Evolutionary conservation across 2,888 invertebrate species (phyloP), one percentile per base, ranked within the genome.

Genomic region (Eupithecia insigniata): DNA sequence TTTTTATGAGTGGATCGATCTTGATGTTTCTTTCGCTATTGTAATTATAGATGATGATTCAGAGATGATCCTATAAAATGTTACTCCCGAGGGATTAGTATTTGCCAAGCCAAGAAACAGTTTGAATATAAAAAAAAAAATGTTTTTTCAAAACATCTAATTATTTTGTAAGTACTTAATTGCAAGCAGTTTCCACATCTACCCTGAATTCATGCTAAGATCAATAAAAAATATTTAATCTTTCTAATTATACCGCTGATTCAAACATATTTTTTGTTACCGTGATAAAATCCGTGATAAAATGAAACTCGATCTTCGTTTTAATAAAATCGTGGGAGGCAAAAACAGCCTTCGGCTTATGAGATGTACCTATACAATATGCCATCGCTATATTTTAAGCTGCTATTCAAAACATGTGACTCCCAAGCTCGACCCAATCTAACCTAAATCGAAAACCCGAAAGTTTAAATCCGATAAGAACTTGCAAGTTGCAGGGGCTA

Each of bases 391-490:
- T 14, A 55, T 55, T 55, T 43, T 58, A 58, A n/a, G 26, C 34
- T 30, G 28, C 64, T 32, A 10, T 51, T 61, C 22, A 36, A 67
- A 67, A 26, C 67, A 64, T n/a, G 58, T 66, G 51, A 62, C 64
- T 34, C 67, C 69, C 26, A 61, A 61, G 66, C 51, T 51, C 30
- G 67, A 60, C 62, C 61, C 70, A 71, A 74, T 77, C 66, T 70
- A 65, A 34, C 60, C 70, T 34, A 36, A 69, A 71, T 69, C 76
- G 72, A 74, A 73, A 34, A 76, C 75, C 78, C 80, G 72, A 79
- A 81, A 81, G 71, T 82, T 82, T 89, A 88, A 61, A 90, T 89
- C 89, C 81, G 89, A 84, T 90, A 89, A 89, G 18, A 76, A 67
- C 80, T 80, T 75, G 79, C 80, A 77, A 77, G 81, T 82, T 84